phyloP scores from a whole-genome alignment of 2,888 invertebrate species.

The Alcis repandata region DNA sequence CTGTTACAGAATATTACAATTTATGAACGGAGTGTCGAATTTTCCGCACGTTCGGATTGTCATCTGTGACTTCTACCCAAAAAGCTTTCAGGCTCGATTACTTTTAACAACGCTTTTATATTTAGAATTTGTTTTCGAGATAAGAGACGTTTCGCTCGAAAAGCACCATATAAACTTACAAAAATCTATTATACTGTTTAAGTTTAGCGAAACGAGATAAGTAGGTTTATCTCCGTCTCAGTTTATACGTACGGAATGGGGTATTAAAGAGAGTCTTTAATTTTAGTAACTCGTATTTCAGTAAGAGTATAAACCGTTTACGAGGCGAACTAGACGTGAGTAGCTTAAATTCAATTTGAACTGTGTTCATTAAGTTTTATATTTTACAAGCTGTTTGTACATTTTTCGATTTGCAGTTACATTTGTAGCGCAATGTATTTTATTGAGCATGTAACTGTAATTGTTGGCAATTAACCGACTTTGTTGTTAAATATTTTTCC shows the following conservation, averaged over 20 bases:
- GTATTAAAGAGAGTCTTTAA: slow-evolving; percentile 70
- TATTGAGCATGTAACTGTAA: slow-evolving; percentile 16
- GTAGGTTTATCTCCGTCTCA: slow-evolving; percentile 61
- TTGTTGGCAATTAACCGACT: slow-evolving; percentile 10
- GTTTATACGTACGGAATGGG: slow-evolving; percentile 63
- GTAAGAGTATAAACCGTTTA: slow-evolving; percentile 73
- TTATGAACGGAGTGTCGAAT: slow-evolving; percentile 20
- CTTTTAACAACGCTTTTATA: slow-evolving; percentile 5
- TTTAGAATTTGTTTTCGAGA: slow-evolving; percentile 11
- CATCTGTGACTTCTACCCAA: slow-evolving; percentile 3
- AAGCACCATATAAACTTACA: slow-evolving; percentile 32
- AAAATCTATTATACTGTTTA: slow-evolving; percentile 48
- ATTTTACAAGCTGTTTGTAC: slow-evolving; percentile 30
- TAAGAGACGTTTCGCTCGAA: slow-evolving; percentile 9
- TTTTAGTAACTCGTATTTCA: slow-evolving; percentile 72
- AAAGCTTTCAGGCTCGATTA: slow-evolving; percentile 11
- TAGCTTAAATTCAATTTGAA: slow-evolving; percentile 68
- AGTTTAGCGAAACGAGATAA: slow-evolving; percentile 53
- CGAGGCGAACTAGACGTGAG: slow-evolving; percentile 72
- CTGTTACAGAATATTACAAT: slow-evolving; percentile 29
- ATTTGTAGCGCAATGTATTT: slow-evolving; percentile 24
- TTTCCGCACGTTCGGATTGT: slow-evolving; percentile 17
- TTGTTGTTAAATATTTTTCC: slow-evolving; percentile 10
- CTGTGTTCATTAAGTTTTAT: slow-evolving; percentile 52
- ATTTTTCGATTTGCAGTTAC: slow-evolving; percentile 32